phyloP scores from a whole-genome alignment of 2,113 vertebrate genomes.

The Plecotus auritus region DNA sequence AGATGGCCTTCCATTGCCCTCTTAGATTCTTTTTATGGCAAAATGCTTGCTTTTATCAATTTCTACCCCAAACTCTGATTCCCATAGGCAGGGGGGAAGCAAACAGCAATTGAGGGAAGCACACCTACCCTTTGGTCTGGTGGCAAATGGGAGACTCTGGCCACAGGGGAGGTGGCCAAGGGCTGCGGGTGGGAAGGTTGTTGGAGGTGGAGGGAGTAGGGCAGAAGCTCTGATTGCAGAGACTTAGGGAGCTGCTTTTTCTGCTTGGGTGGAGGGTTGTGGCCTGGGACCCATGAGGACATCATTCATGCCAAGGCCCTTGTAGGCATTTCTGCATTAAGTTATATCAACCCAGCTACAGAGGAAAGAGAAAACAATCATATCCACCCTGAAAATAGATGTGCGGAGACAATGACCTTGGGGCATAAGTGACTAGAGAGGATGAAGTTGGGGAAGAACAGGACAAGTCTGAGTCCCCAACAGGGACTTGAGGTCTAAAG shows the following conservation, averaged over 20 bases:
- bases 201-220: background rate
- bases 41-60: slow-evolving; percentile 85
- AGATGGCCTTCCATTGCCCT: slow-evolving; percentile 85
- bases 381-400: slow-evolving; percentile 1
- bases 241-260: slow-evolving; percentile 59
- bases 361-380: slow-evolving; percentile 30
- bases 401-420: background rate
- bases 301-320: slow-evolving; percentile 77
- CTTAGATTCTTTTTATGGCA: slow-evolving; percentile 83
- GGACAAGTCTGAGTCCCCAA: background rate
- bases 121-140: slow-evolving; percentile 72
- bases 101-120: slow-evolving; percentile 76
- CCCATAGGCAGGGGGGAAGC: slow-evolving; percentile 80
- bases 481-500: background rate
- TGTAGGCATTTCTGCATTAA: slow-evolving; percentile 65
- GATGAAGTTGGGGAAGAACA: background rate
- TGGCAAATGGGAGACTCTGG: slow-evolving; percentile 60
- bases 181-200: background rate
- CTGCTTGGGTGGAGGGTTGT: slow-evolving; percentile 77
- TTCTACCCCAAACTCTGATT: slow-evolving; percentile 73
- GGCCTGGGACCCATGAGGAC: slow-evolving; percentile 47
- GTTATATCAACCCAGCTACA: slow-evolving; percentile 24
- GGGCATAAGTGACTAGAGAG: background rate
- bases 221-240: slow-evolving; percentile 49
- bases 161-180: slow-evolving; percentile 26